A percentile compares a stretch with the other conserved stretches of the same genome.
phyloP scores from a whole-genome alignment of 92 coral and sea anemone species.

The Montipora capitata region DNA sequence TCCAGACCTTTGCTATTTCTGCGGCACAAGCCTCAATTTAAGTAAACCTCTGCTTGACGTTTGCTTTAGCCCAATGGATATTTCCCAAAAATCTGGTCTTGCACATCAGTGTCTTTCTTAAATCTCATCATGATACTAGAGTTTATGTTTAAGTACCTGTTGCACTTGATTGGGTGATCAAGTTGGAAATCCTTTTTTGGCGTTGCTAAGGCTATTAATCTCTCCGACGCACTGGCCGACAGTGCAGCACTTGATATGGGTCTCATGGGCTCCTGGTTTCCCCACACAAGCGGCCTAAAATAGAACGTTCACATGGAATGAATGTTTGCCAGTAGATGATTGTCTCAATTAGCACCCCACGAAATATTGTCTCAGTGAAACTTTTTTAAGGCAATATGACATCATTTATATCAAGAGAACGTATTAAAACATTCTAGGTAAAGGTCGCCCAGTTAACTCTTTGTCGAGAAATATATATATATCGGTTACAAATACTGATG shows the following conservation, averaged over 20 bases:
- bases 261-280: conserved; percentile 88
- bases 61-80: too few relatives aligned
- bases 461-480: too few relatives aligned
- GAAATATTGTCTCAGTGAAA: neutral
- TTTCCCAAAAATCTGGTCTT: too few relatives aligned
- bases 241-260: conserved; percentile 83
- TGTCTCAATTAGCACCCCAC: neutral
- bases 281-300: conserved; percentile 90
- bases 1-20: too few relatives aligned
- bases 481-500: too few relatives aligned
- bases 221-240: conserved; percentile 73
- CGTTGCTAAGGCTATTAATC: conserved; percentile 83
- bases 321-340: conserved; percentile 10
- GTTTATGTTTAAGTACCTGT: conserved; percentile 66
- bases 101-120: too few relatives aligned
- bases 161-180: conserved; percentile 80
- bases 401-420: too few relatives aligned
- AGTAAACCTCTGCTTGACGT: too few relatives aligned
- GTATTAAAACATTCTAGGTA: neutral
- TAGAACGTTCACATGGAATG: neutral
- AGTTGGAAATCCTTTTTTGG: conserved; percentile 89
- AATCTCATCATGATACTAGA: neutral
- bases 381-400: too few relatives aligned
- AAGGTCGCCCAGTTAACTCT: neutral
- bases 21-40: too few relatives aligned